These are phyloP conservation scores for Eupithecia centaureata DNA, from an alignment of 2,888 invertebrate species.

Conservation along the genomic window DNA sequence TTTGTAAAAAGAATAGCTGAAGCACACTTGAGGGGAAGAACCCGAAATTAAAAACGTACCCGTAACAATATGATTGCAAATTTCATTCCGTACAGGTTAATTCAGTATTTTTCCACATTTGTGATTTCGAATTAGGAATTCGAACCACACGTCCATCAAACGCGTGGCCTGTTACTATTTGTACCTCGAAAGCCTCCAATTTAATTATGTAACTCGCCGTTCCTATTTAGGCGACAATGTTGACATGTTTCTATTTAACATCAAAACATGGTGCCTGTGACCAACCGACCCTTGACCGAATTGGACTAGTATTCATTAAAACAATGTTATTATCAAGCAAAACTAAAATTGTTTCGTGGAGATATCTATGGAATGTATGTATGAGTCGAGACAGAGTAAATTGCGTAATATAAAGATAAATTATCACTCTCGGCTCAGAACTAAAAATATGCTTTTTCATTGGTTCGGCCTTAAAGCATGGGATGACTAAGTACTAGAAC, in stretches of 20 bases:
- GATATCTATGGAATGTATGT: not conserved
- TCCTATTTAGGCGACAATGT: conserved; percentile 46
- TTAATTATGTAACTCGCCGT: conserved; percentile 62
- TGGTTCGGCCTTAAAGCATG: not conserved
- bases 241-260: conserved; percentile 30
- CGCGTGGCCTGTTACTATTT: conserved; percentile 50
- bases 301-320: conserved; percentile 11
- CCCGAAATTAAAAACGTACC: not conserved
- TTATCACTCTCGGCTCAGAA: too few relatives aligned
- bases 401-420: too few relatives aligned
- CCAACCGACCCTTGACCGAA: conserved; percentile 7
- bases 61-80: not conserved
- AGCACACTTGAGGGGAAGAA: not conserved
- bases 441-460: too few relatives aligned
- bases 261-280: conserved; percentile 2
- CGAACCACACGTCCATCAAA: conserved; percentile 61
- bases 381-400: not conserved
- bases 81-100: not conserved
- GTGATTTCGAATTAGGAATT: conserved; percentile 59
- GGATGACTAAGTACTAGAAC: too few relatives aligned
- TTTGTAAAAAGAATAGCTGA: not conserved
- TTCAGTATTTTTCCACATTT: conserved; percentile 15
- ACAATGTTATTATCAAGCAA: not conserved
- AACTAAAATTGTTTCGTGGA: not conserved
- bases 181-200: conserved; percentile 49